Percentiles rank a stretch among this genome's conserved stretches.
phyloP scores from a whole-genome alignment of 64 coral and sea anemone species.

The Acropora tenuis region DNA sequence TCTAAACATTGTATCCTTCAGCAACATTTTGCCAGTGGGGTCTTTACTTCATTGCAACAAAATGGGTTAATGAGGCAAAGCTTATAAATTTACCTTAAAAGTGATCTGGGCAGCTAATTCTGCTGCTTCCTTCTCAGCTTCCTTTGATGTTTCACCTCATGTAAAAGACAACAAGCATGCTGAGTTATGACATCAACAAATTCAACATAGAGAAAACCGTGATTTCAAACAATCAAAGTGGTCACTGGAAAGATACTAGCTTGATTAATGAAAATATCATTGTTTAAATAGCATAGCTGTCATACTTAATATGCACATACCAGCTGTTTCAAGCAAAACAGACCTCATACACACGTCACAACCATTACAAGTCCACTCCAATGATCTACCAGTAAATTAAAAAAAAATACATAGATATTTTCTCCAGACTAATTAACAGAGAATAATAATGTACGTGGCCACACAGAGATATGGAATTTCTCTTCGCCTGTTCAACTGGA shows the following conservation, averaged over 20 bases:
- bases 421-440: neutral
- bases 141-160: conserved; percentile 72
- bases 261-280: neutral
- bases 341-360: conserved; percentile 71
- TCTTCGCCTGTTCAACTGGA: too few species aligned
- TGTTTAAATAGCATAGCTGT: neutral
- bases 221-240: neutral
- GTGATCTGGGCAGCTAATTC: conserved; percentile 90
- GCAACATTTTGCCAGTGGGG: too few species aligned
- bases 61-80: too few species aligned
- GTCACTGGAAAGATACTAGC: too few species aligned
- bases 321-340: conserved; percentile 62
- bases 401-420: neutral
- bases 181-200: neutral
- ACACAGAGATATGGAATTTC: too few species aligned
- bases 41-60: too few species aligned
- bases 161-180: neutral
- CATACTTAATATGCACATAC: conserved; percentile 9
- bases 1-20: too few species aligned
- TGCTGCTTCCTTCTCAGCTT: conserved; percentile 81
- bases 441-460: neutral
- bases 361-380: conserved; percentile 82
- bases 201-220: neutral
- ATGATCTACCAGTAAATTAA: conserved; percentile 57
- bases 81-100: conserved; percentile 62